A percentile compares a stretch with the other conserved stretches of the same genome.
Conservation (phyloP, 2,113 vertebrate species). For the Cromileptes altivelis region DNA sequence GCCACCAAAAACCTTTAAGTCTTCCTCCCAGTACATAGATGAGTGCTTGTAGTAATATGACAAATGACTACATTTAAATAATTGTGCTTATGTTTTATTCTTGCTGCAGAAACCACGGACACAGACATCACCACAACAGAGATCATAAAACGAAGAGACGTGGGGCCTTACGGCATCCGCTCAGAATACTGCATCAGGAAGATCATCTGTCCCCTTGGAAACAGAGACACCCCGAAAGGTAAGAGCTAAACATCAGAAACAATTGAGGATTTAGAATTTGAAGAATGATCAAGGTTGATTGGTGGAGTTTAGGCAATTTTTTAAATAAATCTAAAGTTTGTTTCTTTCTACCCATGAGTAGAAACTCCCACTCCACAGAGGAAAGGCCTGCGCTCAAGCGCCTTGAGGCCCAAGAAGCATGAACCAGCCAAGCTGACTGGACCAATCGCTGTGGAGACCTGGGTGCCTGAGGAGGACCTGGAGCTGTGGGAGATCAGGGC, state of each 20-base stretch:
- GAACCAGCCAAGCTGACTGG: constrained; percentile 95
- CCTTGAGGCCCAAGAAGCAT: constrained; percentile 95
- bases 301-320: not conserved
- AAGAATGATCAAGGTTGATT: not conserved
- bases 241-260: constrained; percentile 19
- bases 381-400: constrained; percentile 91
- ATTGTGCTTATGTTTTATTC: not conserved
- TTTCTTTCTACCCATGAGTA: constrained; percentile 44
- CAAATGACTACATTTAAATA: not conserved
- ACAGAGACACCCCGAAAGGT: constrained; percentile 97
- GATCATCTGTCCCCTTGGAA: constrained; percentile 97
- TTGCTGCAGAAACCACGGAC: constrained; percentile 93
- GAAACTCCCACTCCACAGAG: constrained; percentile 94
- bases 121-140: constrained; percentile 97
- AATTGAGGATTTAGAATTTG: not conserved
- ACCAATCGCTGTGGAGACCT: constrained; percentile 95
- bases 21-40: not conserved
- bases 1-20: not conserved
- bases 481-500: constrained; percentile 99
- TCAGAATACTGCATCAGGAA: constrained; percentile 99
- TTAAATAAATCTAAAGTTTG: not conserved
- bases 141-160: constrained; percentile 96
- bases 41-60: not conserved
- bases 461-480: constrained; percentile 97
- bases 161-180: constrained; percentile 95